Base-by-base conservation (phyloP, 2,797 vertebrate species). In the Protosalanx chinensis region DNA sequence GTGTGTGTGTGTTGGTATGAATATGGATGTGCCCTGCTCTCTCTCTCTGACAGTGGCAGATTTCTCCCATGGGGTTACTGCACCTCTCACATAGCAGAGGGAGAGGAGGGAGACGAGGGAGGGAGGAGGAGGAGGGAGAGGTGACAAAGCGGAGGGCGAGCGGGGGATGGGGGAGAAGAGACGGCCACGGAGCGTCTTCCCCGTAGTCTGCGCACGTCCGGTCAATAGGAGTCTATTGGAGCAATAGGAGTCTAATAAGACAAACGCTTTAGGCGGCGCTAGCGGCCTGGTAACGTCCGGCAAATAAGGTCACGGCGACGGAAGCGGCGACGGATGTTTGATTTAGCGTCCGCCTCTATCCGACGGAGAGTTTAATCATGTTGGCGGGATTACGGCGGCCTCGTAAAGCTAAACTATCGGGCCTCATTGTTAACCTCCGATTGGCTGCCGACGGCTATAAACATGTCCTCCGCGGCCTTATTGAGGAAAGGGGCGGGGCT, bases 401-500 rank as follows among this genome's bases (percentile, higher is more conserved):
- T 84, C 84, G 79, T 91, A 88, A 91, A 91, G 76, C 67, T 61
- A 71, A 76, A 82, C 76, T 81, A 82, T 83, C 76, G 62, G 77
- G 80, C 81, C 82, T 88, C 86, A 84, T 88, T 91, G 87, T 91
- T 91, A 89, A 91, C 90, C 89, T 84, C 77, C 86, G 87, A 88
- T 90, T 82, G 88, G 85, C 87, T 86, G 75, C 82, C 18, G 4
- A 7, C 74, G 82, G 85, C 86, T 81, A 84, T 92, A 92, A 93
- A 92, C 91, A 90, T 82, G 80, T 75, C 74, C 33, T 73, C 74
- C 27, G 67, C 72, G 84, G 89, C 91, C 91, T 91, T 92, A 92
- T 86, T 78, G 79, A 73, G 56, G 76, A 78, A 33, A 18, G 53
- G 27, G 71, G 72, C 33, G 68, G 74, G 72, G 81, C 72, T 70